These are phyloP conservation scores for Piscicola geometra DNA, from an alignment of 2,888 invertebrate genomes.

Conservation along the genomic window DNA sequence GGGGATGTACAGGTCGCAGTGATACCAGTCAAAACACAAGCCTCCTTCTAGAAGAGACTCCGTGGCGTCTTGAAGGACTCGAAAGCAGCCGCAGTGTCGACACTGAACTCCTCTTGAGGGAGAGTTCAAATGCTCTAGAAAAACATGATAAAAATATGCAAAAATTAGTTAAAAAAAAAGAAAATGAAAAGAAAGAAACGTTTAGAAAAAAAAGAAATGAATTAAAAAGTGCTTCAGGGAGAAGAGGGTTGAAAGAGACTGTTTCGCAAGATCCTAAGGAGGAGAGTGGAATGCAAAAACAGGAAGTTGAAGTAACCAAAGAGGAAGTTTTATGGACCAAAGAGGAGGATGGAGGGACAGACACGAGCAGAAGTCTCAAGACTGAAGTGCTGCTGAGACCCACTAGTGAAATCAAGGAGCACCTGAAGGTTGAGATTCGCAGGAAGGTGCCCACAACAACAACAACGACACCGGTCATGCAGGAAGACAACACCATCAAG, in stretches of 20 bases:
- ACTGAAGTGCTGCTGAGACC: conserved; percentile 30
- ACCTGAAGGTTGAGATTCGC: conserved; percentile 15
- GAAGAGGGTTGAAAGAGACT: background rate
- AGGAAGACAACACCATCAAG: background rate
- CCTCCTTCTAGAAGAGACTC: background rate
- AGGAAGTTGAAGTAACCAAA: background rate
- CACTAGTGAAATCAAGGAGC: conserved; percentile 29
- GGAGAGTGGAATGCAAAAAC: too few species aligned
- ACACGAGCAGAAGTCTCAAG: conserved; percentile 20
- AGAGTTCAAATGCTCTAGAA: background rate
- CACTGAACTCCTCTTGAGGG: background rate
- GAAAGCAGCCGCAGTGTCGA: background rate
- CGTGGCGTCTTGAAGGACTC: background rate
- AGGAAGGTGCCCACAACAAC: too few species aligned
- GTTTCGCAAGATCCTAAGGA: too few species aligned
- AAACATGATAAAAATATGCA: background rate
- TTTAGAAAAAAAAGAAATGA: background rate
- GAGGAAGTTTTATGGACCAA: background rate
- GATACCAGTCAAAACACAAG: background rate
- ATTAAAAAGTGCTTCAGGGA: background rate
- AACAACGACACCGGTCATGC: background rate
- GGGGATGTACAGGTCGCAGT: background rate
- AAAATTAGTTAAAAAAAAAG: too few species aligned
- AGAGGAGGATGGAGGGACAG: background rate
- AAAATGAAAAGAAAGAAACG: conserved; percentile 5